These are phyloP conservation scores for Chanos chanos DNA, from an alignment of 2,797 vertebrate species.

Conservation along the genomic window DNA sequence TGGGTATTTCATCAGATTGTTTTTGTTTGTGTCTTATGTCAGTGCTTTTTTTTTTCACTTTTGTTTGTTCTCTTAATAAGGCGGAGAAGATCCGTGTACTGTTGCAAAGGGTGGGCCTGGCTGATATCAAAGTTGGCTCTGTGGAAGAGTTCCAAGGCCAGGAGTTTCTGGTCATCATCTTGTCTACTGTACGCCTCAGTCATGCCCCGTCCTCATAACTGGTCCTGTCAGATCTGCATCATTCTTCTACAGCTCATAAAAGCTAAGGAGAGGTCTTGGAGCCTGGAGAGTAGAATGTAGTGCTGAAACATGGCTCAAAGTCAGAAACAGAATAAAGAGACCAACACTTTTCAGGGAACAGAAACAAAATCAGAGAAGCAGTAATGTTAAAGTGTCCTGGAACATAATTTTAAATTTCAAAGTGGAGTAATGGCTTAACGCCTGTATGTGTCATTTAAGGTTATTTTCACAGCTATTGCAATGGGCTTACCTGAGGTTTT, in stretches of 20 bases:
- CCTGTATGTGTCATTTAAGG: too few relatives aligned
- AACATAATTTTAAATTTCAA: too few relatives aligned
- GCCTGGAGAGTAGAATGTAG: too few relatives aligned
- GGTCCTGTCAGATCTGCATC: neutral
- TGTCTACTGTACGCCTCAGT: slow-evolving; percentile 78
- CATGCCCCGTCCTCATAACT: neutral
- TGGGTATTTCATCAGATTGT: neutral
- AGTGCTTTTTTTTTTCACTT: neutral
- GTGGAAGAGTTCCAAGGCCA: slow-evolving; percentile 97
- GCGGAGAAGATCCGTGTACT: slow-evolving; percentile 89
- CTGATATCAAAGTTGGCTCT: slow-evolving; percentile 90
- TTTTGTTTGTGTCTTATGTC: neutral
- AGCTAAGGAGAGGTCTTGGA: neutral
- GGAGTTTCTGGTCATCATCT: slow-evolving; percentile 82
- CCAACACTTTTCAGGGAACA: too few relatives aligned
- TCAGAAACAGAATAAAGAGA: too few relatives aligned
- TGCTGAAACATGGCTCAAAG: too few relatives aligned
- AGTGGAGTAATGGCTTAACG: too few relatives aligned
- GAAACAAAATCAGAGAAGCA: too few relatives aligned
- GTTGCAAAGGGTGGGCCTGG: slow-evolving; percentile 78
- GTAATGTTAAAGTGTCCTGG: too few relatives aligned
- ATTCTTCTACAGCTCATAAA: too few relatives aligned
- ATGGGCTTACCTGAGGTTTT: too few relatives aligned
- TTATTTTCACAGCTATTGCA: too few relatives aligned
- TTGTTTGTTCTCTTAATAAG: slow-evolving; percentile 58